Conservation (phyloP, 2,797 vertebrate genomes). For the Acanthornis magna region DNA sequence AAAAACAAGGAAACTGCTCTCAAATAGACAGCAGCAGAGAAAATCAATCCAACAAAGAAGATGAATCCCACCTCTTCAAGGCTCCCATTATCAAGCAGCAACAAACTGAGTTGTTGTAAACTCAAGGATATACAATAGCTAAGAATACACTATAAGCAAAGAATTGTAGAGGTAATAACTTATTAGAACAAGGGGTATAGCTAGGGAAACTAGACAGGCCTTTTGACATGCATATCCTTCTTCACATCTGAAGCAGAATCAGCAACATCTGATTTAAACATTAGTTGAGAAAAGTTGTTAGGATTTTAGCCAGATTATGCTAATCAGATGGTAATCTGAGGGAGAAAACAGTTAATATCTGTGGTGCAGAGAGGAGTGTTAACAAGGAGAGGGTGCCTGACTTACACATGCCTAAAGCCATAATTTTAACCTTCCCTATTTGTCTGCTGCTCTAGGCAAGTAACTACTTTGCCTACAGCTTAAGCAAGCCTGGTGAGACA, state of each 20-base stretch:
- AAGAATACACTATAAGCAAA: not conserved
- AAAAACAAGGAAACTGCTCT: not conserved
- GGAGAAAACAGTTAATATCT: not conserved
- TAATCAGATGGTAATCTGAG: not conserved
- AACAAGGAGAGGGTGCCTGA: not conserved
- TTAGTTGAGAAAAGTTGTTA: not conserved
- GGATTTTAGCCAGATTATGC: not conserved
- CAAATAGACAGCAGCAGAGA: not conserved
- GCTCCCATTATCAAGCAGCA: not conserved
- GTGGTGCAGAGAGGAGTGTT: not conserved
- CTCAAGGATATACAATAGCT: not conserved
- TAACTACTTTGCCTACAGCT: not conserved
- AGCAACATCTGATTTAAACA: not conserved
- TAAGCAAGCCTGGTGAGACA: not conserved
- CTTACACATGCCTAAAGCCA: not conserved
- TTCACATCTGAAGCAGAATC: not conserved
- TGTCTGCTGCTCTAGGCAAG: not conserved
- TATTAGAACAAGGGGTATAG: not conserved
- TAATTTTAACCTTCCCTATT: not conserved
- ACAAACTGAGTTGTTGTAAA: not conserved
- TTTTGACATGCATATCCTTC: not conserved
- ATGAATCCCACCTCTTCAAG: not conserved
- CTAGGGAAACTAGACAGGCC: not conserved
- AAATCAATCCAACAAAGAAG: conserved; percentile 10
- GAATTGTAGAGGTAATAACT: not conserved